These are phyloP conservation scores for Dinocampus coccinellae DNA, from an alignment of 2,888 invertebrate species.

Conservation along the genomic window DNA sequence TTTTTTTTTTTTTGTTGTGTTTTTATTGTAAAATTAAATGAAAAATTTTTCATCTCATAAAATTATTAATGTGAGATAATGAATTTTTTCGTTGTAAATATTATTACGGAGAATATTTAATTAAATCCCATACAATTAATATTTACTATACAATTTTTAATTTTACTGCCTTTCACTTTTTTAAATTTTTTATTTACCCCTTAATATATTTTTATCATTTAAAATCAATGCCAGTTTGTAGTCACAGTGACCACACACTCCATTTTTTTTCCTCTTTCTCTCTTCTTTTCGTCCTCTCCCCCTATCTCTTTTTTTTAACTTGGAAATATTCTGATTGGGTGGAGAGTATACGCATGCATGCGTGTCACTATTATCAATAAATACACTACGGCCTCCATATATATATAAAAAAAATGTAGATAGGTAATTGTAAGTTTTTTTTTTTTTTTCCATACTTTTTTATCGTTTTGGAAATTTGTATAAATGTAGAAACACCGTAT, in stretches of 20 bases:
- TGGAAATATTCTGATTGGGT: slow-evolving; percentile 57
- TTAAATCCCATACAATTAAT: slow-evolving; percentile 62
- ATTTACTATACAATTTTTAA: slow-evolving; percentile 67
- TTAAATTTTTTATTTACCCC: slow-evolving; percentile 48
- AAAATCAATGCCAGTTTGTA: slow-evolving; percentile 63
- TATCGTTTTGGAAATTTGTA: slow-evolving; percentile 63
- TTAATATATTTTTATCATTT: slow-evolving; percentile 62
- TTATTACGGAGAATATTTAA: slow-evolving; percentile 65
- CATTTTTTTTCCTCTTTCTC: slow-evolving; percentile 27
- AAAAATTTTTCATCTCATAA: slow-evolving; percentile 23
- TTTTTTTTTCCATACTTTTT: slow-evolving; percentile 41
- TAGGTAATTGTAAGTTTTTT: slow-evolving; percentile 53
- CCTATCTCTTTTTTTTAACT: slow-evolving; percentile 53
- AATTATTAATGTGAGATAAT: not conserved
- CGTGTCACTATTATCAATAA: slow-evolving; percentile 31
- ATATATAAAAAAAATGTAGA: slow-evolving; percentile 52
- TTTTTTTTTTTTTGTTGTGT: no score
- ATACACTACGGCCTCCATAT: slow-evolving; percentile 65
- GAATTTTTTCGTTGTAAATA: slow-evolving; percentile 66
- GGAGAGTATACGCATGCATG: slow-evolving; percentile 25
- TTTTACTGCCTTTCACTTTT: slow-evolving; percentile 54
- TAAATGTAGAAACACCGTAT: slow-evolving; percentile 68
- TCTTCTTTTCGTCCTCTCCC: slow-evolving; percentile 38
- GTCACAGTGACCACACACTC: slow-evolving; percentile 53
- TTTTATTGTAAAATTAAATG: no score